phyloP scores from a whole-genome alignment of 2,113 vertebrate genomes.

The Dipodomys merriami region DNA sequence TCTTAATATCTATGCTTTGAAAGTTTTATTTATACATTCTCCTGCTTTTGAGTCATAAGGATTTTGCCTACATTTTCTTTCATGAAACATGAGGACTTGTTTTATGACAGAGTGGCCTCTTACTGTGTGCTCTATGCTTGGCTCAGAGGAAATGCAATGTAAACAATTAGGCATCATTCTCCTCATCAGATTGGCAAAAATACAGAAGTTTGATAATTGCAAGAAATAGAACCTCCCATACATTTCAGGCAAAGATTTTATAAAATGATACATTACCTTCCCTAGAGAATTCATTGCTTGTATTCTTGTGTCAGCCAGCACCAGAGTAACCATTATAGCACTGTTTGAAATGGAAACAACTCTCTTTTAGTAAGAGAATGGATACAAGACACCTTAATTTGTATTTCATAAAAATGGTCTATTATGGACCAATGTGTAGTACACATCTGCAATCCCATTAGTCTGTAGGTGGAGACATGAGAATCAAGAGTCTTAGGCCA shows the following conservation, averaged over 20 bases:
- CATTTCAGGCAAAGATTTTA: not conserved
- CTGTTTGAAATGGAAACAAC: not conserved
- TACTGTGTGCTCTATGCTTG: not conserved
- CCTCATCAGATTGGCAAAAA: not conserved
- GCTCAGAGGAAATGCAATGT: conserved; percentile 40
- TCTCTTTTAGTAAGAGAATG: not conserved
- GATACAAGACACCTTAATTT: conserved; percentile 6
- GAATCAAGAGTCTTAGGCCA: too few relatives aligned
- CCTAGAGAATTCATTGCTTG: not conserved
- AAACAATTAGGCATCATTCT: not conserved
- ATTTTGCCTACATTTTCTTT: not conserved
- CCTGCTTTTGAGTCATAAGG: not conserved
- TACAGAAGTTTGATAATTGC: conserved; percentile 5
- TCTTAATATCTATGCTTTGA: conserved; percentile 22
- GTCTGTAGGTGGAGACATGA: too few relatives aligned
- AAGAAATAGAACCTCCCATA: not conserved
- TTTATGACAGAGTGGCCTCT: not conserved
- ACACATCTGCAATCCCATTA: too few relatives aligned
- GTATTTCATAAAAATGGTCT: conserved; percentile 18
- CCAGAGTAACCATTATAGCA: not conserved
- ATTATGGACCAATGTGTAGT: not conserved
- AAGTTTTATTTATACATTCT: conserved; percentile 11
- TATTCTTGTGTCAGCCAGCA: not conserved
- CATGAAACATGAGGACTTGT: not conserved
- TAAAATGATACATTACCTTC: not conserved